Percentiles rank a stretch among this genome's conserved stretches.
Conservation (phyloP, 2,113 vertebrate species). For the Mormyrus iriodes region DNA sequence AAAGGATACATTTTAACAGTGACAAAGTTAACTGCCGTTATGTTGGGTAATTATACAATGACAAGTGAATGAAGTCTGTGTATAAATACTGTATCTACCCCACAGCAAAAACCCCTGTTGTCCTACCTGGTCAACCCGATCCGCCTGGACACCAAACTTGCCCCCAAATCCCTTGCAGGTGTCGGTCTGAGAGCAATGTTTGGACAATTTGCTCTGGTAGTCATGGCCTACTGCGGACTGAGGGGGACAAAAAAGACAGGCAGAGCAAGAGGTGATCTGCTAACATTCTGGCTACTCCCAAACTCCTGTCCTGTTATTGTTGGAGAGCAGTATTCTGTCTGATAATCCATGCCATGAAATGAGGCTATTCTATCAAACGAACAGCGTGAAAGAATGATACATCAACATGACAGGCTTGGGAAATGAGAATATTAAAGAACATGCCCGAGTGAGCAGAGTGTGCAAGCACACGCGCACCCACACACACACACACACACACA, state of each 20-base stretch:
- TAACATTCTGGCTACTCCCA: not conserved
- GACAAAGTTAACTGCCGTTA: not conserved
- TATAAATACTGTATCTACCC: not conserved
- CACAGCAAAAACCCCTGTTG: not conserved
- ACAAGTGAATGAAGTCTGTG: not conserved
- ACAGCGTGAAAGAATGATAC: not conserved
- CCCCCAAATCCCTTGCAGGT: constrained; percentile 87
- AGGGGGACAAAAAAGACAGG: constrained; percentile 6
- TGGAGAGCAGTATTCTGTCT: not conserved
- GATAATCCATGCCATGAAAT: not conserved
- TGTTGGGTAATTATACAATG: not conserved
- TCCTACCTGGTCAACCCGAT: constrained; percentile 90
- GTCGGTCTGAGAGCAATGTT: constrained; percentile 93
- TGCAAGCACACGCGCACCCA: no score
- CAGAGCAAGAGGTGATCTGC: not conserved
- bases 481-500: no score
- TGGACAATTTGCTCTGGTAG: constrained; percentile 82
- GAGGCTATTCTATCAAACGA: not conserved
- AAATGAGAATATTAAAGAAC: not conserved
- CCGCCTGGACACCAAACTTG: constrained; percentile 85
- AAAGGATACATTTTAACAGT: not conserved
- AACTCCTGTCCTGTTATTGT: not conserved
- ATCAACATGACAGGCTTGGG: not conserved
- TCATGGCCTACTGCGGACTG: constrained; percentile 94
- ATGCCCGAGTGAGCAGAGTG: not conserved